Conservation (phyloP, 2,888 invertebrate genomes). For the Caradrina kadenii region DNA sequence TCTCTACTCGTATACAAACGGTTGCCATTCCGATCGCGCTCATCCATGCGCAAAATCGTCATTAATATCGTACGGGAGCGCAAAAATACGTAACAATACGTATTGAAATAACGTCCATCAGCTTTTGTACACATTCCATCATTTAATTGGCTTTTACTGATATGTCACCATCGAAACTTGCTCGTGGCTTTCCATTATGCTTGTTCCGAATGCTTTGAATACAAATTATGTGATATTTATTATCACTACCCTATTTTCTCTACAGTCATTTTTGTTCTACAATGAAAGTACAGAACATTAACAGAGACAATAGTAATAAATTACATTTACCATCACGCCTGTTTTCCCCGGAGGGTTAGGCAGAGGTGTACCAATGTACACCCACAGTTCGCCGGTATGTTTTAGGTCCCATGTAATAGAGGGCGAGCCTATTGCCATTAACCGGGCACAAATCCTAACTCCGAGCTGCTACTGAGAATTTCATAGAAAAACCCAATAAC, state of each 20-base stretch:
- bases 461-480: too few relatives aligned
- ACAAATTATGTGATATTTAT: too few relatives aligned
- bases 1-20: slow-evolving; percentile 76
- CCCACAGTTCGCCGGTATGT: too few relatives aligned
- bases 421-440: too few relatives aligned
- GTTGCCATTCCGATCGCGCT: slow-evolving; percentile 73
- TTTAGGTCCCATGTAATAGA: too few relatives aligned
- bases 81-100: slow-evolving; percentile 66
- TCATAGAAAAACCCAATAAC: too few relatives aligned
- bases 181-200: too few relatives aligned
- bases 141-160: neutral
- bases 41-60: slow-evolving; percentile 83
- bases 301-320: too few relatives aligned
- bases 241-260: neutral
- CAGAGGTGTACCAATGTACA: too few relatives aligned
- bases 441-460: too few relatives aligned
- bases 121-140: slow-evolving; percentile 4
- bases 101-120: slow-evolving; percentile 22
- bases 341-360: too few relatives aligned
- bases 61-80: slow-evolving; percentile 78
- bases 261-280: neutral
- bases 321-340: too few relatives aligned
- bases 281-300: neutral
- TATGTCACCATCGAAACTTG: neutral
- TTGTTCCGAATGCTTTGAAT: neutral